Evolutionary conservation across 2,113 vertebrate species (phyloP).

Genomic region (Mixornis gularis): DNA sequence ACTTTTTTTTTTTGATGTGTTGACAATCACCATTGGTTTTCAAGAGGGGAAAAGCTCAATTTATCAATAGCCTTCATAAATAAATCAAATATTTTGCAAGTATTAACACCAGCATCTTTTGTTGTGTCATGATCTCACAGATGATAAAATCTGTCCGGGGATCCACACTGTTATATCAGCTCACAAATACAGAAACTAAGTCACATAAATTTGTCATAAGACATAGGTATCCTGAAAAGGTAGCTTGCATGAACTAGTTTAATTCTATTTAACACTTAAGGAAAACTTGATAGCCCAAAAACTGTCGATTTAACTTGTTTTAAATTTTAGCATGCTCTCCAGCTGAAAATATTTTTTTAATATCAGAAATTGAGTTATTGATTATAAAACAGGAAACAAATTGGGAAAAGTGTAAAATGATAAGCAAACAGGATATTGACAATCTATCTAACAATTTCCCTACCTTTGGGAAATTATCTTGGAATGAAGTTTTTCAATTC

Average conservation of each 20-base stretch:
- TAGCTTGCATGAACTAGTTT: background rate
- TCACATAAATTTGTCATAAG: background rate
- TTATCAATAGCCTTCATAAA: background rate
- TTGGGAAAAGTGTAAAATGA: background rate
- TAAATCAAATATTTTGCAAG: background rate
- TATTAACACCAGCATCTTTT: background rate
- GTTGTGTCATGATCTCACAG: background rate
- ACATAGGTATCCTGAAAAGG: background rate
- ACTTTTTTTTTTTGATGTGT: background rate
- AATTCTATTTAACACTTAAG: background rate
- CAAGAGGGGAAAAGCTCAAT: background rate
- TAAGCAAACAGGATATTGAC: background rate
- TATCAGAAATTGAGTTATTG: background rate
- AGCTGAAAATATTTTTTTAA: background rate
- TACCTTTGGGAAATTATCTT: background rate
- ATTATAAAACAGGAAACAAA: background rate
- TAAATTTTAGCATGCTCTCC: background rate
- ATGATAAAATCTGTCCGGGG: background rate
- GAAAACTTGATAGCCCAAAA: background rate
- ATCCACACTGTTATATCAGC: background rate
- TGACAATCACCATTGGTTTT: background rate
- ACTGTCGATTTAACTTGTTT: accelerated
- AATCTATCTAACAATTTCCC: background rate
- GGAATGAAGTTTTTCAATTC: background rate
- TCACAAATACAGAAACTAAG: background rate